Conservation (phyloP, 2,888 invertebrate species). For the Nasonia oneida region DNA sequence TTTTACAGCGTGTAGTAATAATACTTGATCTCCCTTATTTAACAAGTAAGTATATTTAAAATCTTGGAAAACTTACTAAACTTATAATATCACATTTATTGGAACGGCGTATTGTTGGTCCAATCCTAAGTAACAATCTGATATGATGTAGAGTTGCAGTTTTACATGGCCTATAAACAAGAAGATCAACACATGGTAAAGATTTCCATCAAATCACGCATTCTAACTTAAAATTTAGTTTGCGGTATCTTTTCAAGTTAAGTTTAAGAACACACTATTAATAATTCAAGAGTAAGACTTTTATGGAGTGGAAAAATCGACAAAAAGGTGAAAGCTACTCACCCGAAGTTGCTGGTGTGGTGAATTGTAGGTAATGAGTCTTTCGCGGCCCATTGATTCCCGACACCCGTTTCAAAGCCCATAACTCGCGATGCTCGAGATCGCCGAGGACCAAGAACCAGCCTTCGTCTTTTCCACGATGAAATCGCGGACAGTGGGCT, state of each 20-base stretch:
- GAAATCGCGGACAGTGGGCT: conserved; percentile 91
- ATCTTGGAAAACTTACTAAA: conserved; percentile 27
- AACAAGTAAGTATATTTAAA: conserved; percentile 45
- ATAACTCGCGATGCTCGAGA: conserved; percentile 85
- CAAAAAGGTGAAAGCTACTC: conserved; percentile 60
- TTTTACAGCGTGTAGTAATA: conserved; percentile 31
- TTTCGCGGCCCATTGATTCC: conserved; percentile 80
- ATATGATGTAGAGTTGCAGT: conserved; percentile 91
- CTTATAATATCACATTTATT: conserved; percentile 75
- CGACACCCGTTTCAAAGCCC: conserved; percentile 89
- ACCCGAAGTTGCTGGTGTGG: conserved; percentile 82
- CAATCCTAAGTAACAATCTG: conserved; percentile 95
- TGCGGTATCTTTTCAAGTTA: background rate
- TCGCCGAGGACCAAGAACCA: conserved; percentile 95
- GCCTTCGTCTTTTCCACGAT: conserved; percentile 96
- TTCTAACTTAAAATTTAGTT: background rate
- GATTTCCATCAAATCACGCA: background rate
- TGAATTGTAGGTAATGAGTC: conserved; percentile 83
- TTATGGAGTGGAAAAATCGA: conserved; percentile 16
- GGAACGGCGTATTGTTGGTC: conserved; percentile 91
- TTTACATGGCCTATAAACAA: conserved; percentile 85
- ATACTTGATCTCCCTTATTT: conserved; percentile 38
- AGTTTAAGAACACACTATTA: background rate
- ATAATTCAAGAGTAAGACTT: background rate
- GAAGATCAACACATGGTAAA: conserved; percentile 28